Conservation (phyloP, 2,888 invertebrate species). For the Phrixothrix hirtus region DNA sequence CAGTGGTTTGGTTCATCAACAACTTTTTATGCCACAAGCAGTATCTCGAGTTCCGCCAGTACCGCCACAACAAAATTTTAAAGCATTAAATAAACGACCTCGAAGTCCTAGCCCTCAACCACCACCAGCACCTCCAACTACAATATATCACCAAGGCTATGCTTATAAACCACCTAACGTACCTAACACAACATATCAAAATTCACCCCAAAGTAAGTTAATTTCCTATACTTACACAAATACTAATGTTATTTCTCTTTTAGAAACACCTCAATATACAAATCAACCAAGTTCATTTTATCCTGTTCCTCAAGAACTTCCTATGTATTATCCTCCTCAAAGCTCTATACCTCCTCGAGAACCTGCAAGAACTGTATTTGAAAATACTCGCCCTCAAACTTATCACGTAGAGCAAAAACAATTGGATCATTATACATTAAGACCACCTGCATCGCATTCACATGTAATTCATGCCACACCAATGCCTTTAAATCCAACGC, state of each 20-base stretch:
- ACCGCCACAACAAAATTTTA: constrained; percentile 49
- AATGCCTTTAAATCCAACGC: constrained; percentile 62
- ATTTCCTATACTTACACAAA: not conserved
- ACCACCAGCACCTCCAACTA: constrained; percentile 57
- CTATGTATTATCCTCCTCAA: constrained; percentile 54
- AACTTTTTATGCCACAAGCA: constrained; percentile 66
- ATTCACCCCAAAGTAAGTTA: constrained; percentile 63
- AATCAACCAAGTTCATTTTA: constrained; percentile 59
- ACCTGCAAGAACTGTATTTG: constrained; percentile 49
- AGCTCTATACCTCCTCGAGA: constrained; percentile 45
- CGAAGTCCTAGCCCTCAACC: constrained; percentile 73
- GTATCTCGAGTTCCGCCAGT: constrained; percentile 47
- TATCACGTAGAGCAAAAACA: constrained; percentile 53
- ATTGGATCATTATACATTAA: constrained; percentile 52
- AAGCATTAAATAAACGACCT: constrained; percentile 65
- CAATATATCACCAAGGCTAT: constrained; percentile 60
- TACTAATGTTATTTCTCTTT: constrained; percentile 31
- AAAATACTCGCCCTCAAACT: constrained; percentile 46
- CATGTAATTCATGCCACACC: constrained; percentile 63
- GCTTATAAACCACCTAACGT: constrained; percentile 57
- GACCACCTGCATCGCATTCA: constrained; percentile 55
- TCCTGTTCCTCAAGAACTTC: constrained; percentile 57
- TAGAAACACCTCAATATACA: constrained; percentile 60
- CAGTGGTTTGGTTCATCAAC: constrained; percentile 67
- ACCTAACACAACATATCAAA: constrained; percentile 64